Evolutionary conservation across 1,140 invertebrate species (phyloP).

Genomic region (Philopotamus ludificatus): DNA sequence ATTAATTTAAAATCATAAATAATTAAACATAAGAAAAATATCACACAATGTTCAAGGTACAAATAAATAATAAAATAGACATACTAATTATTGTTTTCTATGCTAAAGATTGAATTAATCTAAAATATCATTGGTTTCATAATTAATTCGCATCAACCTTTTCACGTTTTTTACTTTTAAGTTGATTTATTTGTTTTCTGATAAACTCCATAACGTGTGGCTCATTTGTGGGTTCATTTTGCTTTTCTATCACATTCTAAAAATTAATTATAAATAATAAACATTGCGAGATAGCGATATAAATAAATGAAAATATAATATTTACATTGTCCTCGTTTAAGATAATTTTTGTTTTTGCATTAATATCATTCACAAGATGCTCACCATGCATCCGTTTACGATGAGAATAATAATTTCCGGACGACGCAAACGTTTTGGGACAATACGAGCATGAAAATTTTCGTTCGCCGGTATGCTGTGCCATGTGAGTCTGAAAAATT

Average conservation of each 20-base stretch:
- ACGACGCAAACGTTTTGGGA: conserved; percentile 34
- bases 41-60: no score
- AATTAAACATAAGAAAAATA: no score
- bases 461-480: conserved; percentile 30
- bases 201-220: not conserved
- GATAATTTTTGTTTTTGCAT: not conserved
- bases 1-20: no score
- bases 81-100: no score
- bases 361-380: not conserved
- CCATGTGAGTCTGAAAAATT: conserved; percentile 29
- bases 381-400: conserved; percentile 31
- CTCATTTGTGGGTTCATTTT: not conserved
- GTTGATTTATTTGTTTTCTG: not conserved
- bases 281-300: not conserved
- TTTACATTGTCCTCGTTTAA: not conserved
- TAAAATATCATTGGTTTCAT: not conserved
- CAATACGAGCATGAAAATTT: conserved; percentile 32
- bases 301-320: not conserved
- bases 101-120: no score
- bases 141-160: not conserved
- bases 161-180: not conserved
- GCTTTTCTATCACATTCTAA: not conserved
- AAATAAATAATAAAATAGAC: no score
- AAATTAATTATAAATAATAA: not conserved
- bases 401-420: conserved; percentile 31